Evolutionary conservation across 2,888 invertebrate genomes (phyloP).

Genomic region (Pogonocherus hispidulus): DNA sequence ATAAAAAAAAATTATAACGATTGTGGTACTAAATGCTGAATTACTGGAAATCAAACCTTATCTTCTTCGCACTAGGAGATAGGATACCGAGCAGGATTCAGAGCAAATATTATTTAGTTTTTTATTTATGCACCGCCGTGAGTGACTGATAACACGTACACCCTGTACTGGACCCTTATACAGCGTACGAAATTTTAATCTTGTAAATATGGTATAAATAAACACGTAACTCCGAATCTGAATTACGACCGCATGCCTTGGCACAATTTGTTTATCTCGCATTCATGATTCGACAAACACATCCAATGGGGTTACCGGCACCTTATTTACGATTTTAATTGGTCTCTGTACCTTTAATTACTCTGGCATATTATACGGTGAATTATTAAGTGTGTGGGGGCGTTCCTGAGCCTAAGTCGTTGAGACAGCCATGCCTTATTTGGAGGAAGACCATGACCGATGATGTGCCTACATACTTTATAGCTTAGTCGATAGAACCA

Average conservation of each 20-base stretch:
- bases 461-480: slow-evolving; percentile 1
- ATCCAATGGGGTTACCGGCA: background rate
- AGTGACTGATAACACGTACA: too few relatives aligned
- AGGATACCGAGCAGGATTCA: too few relatives aligned
- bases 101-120: too few relatives aligned
- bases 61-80: too few relatives aligned
- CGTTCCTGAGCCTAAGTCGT: too few relatives aligned
- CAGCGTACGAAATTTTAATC: too few relatives aligned
- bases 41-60: too few relatives aligned
- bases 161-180: too few relatives aligned
- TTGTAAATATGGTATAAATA: too few relatives aligned
- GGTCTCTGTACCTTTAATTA: background rate
- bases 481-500: background rate
- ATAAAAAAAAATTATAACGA: too few relatives aligned
- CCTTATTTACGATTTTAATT: background rate
- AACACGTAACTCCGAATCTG: background rate
- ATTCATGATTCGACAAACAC: background rate
- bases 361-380: background rate
- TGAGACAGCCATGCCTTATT: background rate
- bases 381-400: background rate
- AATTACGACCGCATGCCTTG: background rate
- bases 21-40: too few relatives aligned
- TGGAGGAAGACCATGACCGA: slow-evolving; percentile 1
- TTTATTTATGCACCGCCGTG: too few relatives aligned
- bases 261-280: background rate